Base-by-base conservation (phyloP, 92 coral and sea anemone species). In the Hydrozoanthus gracilis region DNA sequence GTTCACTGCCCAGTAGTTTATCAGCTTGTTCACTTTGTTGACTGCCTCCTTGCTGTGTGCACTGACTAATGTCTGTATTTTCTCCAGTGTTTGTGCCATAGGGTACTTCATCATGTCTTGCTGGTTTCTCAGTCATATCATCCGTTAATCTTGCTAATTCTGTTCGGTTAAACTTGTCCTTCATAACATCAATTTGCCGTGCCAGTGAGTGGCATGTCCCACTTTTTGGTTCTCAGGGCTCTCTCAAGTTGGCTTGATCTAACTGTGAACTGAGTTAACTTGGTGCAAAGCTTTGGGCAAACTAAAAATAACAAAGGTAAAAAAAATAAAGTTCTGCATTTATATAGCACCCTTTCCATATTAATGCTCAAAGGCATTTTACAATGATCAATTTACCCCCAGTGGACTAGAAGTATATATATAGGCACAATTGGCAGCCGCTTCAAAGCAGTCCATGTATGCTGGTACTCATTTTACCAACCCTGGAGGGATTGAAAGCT, bases 131-230 rank as follows among this genome's bases (percentile, higher is more conserved):
- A 74, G 47, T 62, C 61, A 89, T 76, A 76, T 47, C 88, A 64
- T 80, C 79, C 51, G 91, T 80, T 87, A 82, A 75, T 65, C 89
- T 73, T 84, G 66, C 64, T 39, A 84, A 74, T 75, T 47, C 47
- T 73, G 78, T 85, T 73, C 76, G 74, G 61, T 70, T 58, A 83
- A 89, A 69, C 75, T 73, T 89, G 50, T 91, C 91, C 91, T 56
- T 91, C 93, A 91, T 91, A 88, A 91, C 90, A 82, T 95, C 88
- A 35, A 89, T 88, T 87, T 91, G 95, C 39, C 68, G 76, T 46
- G 90, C 83, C 55, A 94, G 88, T 58, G 86, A 85, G 52, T 88
- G 84, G 73, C 92, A 92, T 58, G 91, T 64, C 12, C 90, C 89
- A 50, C 39, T 92, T 93, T 69, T 86, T 82, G 72, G 88, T 79